These are phyloP conservation scores for Drosophila recens DNA, from an alignment of 2,888 invertebrate species.

Conservation along the genomic window DNA sequence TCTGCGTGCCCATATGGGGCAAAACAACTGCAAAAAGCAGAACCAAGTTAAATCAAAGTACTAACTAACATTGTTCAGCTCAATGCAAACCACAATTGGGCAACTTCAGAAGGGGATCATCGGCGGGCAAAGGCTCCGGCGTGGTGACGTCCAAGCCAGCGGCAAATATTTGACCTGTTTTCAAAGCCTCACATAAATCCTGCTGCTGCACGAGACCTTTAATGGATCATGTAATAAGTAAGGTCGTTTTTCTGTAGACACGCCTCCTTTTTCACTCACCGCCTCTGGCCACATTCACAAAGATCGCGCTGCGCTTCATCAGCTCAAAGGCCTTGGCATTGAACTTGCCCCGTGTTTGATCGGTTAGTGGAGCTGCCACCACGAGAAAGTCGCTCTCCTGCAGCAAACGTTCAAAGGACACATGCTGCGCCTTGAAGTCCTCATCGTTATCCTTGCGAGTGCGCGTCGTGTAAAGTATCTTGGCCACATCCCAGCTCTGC, in stretches of 20 bases:
- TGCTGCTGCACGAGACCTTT: slow-evolving; percentile 91
- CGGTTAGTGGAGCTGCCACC: slow-evolving; percentile 91
- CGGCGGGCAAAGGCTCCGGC: slow-evolving; percentile 94
- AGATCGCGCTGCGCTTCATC: slow-evolving; percentile 94
- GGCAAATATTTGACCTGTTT: slow-evolving; percentile 90
- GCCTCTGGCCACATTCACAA: slow-evolving; percentile 95
- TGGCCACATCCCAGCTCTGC: slow-evolving; percentile 90
- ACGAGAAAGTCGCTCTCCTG: slow-evolving; percentile 94
- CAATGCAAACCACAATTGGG: slow-evolving; percentile 90
- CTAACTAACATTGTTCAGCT: too few species aligned
- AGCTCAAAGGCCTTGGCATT: slow-evolving; percentile 90
- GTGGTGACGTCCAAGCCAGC: slow-evolving; percentile 97
- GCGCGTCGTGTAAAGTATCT: slow-evolving; percentile 91
- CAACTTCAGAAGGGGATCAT: slow-evolving; percentile 91
- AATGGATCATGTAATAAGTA: not conserved
- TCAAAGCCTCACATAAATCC: slow-evolving; percentile 91
- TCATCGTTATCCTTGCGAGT: slow-evolving; percentile 88
- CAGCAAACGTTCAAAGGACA: slow-evolving; percentile 90
- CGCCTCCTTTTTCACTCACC: slow-evolving; percentile 77
- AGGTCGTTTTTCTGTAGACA: too few species aligned
- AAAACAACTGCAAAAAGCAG: slow-evolving; percentile 88
- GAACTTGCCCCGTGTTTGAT: slow-evolving; percentile 92
- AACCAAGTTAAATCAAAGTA: not conserved
- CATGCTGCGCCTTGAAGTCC: slow-evolving; percentile 89
- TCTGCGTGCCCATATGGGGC: slow-evolving; percentile 96